Evolutionary conservation across 2,797 vertebrate species (phyloP).

Genomic region (Nannoperca australis): DNA sequence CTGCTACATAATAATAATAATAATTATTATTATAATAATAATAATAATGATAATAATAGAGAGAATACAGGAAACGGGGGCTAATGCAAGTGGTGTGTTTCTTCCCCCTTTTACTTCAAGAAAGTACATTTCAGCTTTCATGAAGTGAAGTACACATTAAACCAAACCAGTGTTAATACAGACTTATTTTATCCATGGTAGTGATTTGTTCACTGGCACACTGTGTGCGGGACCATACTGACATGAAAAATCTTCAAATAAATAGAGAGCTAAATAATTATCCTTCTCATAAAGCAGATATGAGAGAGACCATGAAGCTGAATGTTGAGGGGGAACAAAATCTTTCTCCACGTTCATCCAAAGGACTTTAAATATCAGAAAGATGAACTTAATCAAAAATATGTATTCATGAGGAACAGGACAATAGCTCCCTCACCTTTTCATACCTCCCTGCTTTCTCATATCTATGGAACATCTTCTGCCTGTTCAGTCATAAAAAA

Average conservation of each 20-base stretch:
- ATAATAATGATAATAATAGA: background rate
- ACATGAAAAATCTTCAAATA: slow-evolving; percentile 10
- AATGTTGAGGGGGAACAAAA: slow-evolving; percentile 31
- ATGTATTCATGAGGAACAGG: slow-evolving; percentile 72
- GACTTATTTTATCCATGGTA: background rate
- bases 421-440: slow-evolving; percentile 69
- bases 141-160: background rate
- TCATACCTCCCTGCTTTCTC: slow-evolving; percentile 45
- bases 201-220: background rate
- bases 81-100: background rate
- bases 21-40: background rate
- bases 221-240: background rate
- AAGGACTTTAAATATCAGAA: slow-evolving; percentile 63
- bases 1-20: background rate
- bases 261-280: slow-evolving; percentile 45
- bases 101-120: background rate
- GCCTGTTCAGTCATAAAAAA: slow-evolving; percentile 55
- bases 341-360: slow-evolving; percentile 25
- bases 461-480: slow-evolving; percentile 68
- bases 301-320: slow-evolving; percentile 24
- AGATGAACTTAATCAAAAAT: slow-evolving; percentile 72
- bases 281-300: slow-evolving; percentile 52
- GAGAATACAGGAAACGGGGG: background rate
- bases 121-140: background rate
- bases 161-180: background rate